Conservation (phyloP, 2,888 invertebrate genomes). For the Lamellibrachia columna region DNA sequence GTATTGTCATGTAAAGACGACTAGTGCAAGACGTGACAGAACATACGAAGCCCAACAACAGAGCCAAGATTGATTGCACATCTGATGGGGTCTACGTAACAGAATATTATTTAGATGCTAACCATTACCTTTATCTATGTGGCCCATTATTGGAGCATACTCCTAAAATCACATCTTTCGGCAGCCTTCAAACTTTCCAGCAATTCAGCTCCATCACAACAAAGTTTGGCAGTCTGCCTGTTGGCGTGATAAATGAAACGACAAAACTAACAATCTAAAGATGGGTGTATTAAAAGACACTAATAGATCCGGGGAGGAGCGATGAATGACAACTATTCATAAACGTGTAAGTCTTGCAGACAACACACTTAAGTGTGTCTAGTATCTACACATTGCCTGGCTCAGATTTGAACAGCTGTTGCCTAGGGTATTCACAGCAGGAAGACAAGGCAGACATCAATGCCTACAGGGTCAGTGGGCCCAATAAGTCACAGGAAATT, state of each 20-base stretch:
- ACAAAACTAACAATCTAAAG: background rate
- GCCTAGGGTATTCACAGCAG: too few species aligned
- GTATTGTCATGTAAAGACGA: background rate
- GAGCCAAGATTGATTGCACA: background rate
- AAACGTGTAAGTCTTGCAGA: background rate
- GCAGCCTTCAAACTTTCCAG: background rate
- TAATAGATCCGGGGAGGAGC: background rate
- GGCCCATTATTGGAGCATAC: background rate
- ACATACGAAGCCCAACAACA: background rate
- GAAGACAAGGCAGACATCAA: too few species aligned
- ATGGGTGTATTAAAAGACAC: background rate
- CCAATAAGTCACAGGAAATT: too few species aligned
- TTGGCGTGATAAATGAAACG: constrained; percentile 5
- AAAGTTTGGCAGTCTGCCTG: background rate
- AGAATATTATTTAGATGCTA: background rate
- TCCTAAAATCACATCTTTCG: background rate
- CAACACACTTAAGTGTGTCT: background rate
- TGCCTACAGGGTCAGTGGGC: too few species aligned
- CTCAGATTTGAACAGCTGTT: too few species aligned
- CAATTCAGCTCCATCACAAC: background rate
- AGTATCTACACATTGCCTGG: too few species aligned
- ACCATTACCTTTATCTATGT: background rate
- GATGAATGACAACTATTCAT: background rate
- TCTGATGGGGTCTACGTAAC: background rate
- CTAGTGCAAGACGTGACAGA: background rate